Base-by-base conservation (phyloP, 2,888 invertebrate genomes). In the Galeruca laticollis region DNA sequence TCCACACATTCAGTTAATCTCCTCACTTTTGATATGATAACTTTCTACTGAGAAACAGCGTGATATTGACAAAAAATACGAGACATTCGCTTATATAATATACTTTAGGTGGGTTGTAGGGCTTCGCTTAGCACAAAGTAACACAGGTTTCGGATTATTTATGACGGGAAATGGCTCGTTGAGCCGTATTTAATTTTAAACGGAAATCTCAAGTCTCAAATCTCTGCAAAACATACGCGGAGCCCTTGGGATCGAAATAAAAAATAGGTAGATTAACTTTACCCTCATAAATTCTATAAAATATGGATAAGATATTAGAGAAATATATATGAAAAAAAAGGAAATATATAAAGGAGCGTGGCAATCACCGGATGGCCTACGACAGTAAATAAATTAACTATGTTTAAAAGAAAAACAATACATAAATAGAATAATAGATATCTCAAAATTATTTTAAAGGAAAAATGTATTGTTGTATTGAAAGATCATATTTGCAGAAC, bases 1-100 rank as follows among this genome's bases (percentile, higher is more conserved):
- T 73, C 63, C 59, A n/a, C 62, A 43, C 56, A 65, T 69, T 73
- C 69, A 69, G 26, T 73, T 71, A 71, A 73, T 73, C 69, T 69
- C 64, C 62, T 47, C 68, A 60, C 33, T 69, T 73, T 71, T 73
- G 71, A 73, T 73, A 71, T 70, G 57, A 62, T 68, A 40, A 56
- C 60, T 69, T 61, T 33, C 61, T 40, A 47, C 5, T 4, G n/a
- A 59, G 65, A 49, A 65, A 37, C 59, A 59, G 59, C 65, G 18
- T 51, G 65, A 65, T 65, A 65, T 65, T 59, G 65, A 59, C 59
- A 65, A 65, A 65, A 63, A 61, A 64, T 51, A 66, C 21, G 51
- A 15, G 51, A 51, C 59, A 59, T 66, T 66, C 47, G 43, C 57
- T 57, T 65, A 33, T 54, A 43, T 26, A 26, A 26, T 62, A 40